phyloP scores from a whole-genome alignment of 2,888 invertebrate genomes.

The Corythucha ciliata region DNA sequence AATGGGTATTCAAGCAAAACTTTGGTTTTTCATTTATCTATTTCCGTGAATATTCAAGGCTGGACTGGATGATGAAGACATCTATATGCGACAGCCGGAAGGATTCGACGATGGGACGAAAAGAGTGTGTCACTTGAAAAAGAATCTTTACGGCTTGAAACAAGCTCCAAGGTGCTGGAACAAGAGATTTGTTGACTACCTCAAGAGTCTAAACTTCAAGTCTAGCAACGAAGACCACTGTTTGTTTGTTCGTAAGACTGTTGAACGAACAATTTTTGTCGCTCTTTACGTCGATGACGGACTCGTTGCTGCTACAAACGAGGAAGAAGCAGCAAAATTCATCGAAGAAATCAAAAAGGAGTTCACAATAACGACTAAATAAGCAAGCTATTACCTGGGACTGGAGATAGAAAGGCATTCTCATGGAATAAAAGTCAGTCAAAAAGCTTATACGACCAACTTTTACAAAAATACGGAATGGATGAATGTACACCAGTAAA shows the following conservation, averaged over 20 bases:
- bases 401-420: constrained; percentile 32
- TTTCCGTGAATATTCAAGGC: too few species aligned
- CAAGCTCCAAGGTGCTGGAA: constrained; percentile 40
- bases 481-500: constrained; percentile 11
- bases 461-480: constrained; percentile 27
- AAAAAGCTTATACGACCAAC: constrained; percentile 21
- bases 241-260: constrained; percentile 32
- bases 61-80: too few species aligned
- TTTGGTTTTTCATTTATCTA: too few species aligned
- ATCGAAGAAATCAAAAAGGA: constrained; percentile 19
- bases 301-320: constrained; percentile 30
- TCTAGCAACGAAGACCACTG: constrained; percentile 38
- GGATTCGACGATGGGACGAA: constrained; percentile 37
- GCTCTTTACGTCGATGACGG: constrained; percentile 40
- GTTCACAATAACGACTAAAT: constrained; percentile 27
- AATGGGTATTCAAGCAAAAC: too few species aligned
- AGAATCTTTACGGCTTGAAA: constrained; percentile 40
- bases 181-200: constrained; percentile 34
- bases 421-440: constrained; percentile 23
- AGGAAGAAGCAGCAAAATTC: constrained; percentile 27
- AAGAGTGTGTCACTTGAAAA: constrained; percentile 38
- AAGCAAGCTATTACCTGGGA: constrained; percentile 30
- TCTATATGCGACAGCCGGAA: constrained; percentile 39
- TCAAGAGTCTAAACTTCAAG: constrained; percentile 34
- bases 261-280: constrained; percentile 36